phyloP scores from a whole-genome alignment of 2,113 vertebrate genomes.

The Mobula hypostoma region DNA sequence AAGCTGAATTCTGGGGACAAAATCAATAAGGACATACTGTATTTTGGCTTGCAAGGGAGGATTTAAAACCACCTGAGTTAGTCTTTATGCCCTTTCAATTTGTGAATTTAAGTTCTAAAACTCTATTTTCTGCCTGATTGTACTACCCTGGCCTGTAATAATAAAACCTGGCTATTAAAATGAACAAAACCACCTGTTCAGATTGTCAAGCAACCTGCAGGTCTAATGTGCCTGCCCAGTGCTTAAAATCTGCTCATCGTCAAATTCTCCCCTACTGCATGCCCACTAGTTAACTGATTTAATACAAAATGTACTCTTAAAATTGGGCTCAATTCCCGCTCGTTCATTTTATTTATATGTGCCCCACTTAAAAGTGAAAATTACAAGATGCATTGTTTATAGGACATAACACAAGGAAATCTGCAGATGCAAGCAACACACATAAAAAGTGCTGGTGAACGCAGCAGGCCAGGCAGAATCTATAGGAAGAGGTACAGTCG shows the following conservation, averaged over 20 bases:
- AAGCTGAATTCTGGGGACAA: neutral
- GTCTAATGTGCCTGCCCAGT: too few relatives aligned
- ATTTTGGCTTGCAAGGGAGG: neutral
- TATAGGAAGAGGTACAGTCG: too few relatives aligned
- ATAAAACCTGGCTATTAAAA: neutral
- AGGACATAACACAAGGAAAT: neutral
- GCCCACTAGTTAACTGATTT: neutral
- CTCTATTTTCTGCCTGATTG: neutral
- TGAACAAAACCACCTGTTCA: neutral
- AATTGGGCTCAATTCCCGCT: neutral
- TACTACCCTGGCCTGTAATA: neutral
- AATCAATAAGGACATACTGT: neutral
- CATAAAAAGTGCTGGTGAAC: too few relatives aligned
- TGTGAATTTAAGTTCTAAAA: neutral
- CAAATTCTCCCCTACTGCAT: neutral
- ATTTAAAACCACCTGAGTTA: neutral
- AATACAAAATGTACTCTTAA: neutral
- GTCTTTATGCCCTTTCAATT: neutral
- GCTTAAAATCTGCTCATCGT: neutral
- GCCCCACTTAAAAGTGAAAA: neutral
- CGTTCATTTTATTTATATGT: too few relatives aligned
- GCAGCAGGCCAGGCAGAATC: too few relatives aligned
- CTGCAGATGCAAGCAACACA: too few relatives aligned
- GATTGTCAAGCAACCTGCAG: neutral
- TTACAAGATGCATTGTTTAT: neutral